A percentile compares a stretch with the other conserved stretches of the same genome.
Conservation (phyloP, 2,797 vertebrate species). For the Ctenopoma multispine region DNA sequence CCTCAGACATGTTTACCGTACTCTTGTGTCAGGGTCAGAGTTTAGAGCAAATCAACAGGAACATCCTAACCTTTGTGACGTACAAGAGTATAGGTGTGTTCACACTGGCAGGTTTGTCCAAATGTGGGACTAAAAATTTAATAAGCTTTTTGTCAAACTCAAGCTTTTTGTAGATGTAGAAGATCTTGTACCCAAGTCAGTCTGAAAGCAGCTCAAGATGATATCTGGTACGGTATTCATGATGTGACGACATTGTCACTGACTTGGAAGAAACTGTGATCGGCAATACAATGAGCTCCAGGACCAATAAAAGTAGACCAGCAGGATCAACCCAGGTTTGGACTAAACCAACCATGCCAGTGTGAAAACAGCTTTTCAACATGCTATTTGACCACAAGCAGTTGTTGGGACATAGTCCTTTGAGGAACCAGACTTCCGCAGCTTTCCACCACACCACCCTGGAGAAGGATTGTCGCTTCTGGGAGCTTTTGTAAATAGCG, state of each 20-base stretch:
- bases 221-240: too few species aligned
- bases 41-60: conserved; percentile 9
- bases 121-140: conserved; percentile 19
- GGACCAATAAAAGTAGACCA: too few species aligned
- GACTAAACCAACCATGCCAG: conserved; percentile 26
- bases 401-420: conserved; percentile 25
- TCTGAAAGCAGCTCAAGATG: neutral
- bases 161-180: conserved; percentile 4
- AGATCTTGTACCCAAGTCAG: neutral
- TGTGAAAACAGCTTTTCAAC: conserved; percentile 39
- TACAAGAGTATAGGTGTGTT: conserved; percentile 18
- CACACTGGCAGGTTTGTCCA: conserved; percentile 21
- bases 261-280: too few species aligned
- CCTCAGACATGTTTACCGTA: conserved; percentile 3
- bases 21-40: conserved; percentile 18
- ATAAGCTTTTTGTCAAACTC: neutral
- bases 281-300: too few species aligned
- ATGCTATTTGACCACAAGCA: conserved; percentile 26
- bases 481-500: conserved; percentile 82
- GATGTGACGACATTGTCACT: too few species aligned
- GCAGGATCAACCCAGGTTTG: neutral
- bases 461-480: conserved; percentile 72
- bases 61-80: neutral
- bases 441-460: conserved; percentile 51
- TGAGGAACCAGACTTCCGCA: conserved; percentile 34